Base-by-base conservation (phyloP, 2,888 invertebrate genomes). In the Zaprionus bogoriensis region DNA sequence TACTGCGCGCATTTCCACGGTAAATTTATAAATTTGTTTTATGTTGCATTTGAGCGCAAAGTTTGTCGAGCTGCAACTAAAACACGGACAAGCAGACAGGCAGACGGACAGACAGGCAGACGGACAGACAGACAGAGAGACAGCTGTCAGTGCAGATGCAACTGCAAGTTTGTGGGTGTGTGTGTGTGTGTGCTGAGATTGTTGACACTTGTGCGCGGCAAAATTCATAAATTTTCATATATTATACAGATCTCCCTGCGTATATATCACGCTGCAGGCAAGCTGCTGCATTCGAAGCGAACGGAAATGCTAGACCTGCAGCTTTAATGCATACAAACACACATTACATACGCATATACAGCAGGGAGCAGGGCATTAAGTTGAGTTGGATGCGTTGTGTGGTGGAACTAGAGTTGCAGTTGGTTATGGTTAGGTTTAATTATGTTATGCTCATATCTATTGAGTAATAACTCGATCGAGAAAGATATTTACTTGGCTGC, bases 1-100 rank as follows among this genome's bases (percentile, higher is more conserved):
- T 3, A 27, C 10, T 27, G 32, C 25, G 5, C 47, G 23, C 38
- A 67, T 30, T 41, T 39, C 14, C 25, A 4, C 19, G 14, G 4
- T 17, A 67, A 59, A 67, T 41, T 53, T 45, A 19, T n/a, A 67
- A 61, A 51, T 67, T 67, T 39, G 42, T 51, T 67, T 67, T 46
- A 19, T 45, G n/a, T 39, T 45, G 7, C 51, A 47, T 51, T 59
- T 54, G 30, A 27, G 47, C 20, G 45, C 28, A 48, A 36, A 57
- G 36, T 52, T 57, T 17, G 14, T 6, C 12, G 44, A 27, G 30
- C 36, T 67, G 12, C 12, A 51, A 36, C 32, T 36, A 36, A 36
- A 36, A 36, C 17, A 36, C 17, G 32, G 1, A 7, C 14, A 9
- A 6, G 6, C 2, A 32, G 6, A 6, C 5, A 32, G 32, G 1